Evolutionary conservation across 2,888 invertebrate species (phyloP).

Genomic region (Nymphalis polychloros): DNA sequence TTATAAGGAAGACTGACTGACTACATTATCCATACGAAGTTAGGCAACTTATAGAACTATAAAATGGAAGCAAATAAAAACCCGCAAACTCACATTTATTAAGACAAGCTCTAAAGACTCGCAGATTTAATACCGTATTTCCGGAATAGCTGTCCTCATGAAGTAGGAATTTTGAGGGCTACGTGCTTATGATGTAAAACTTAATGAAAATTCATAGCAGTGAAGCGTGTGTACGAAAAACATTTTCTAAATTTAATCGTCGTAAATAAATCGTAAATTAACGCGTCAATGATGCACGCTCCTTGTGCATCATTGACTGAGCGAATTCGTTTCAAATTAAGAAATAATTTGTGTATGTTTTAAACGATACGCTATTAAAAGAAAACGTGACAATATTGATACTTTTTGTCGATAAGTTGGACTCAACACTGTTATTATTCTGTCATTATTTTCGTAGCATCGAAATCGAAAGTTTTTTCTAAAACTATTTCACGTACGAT

Average conservation of each 20-base stretch:
- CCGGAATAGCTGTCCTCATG: conserved; percentile 12
- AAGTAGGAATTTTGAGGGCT: conserved; percentile 18
- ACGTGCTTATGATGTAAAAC: conserved; percentile 20
- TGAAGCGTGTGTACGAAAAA: conserved; percentile 45
- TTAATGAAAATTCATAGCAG: conserved; percentile 44
- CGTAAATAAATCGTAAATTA: too few species aligned
- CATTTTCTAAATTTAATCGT: conserved; percentile 18
- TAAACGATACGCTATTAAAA: too few species aligned
- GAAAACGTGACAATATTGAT: too few species aligned
- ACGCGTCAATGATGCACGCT: too few species aligned
- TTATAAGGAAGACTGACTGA: too few species aligned
- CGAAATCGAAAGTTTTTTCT: too few species aligned
- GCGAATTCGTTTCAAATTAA: background rate
- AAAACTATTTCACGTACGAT: too few species aligned
- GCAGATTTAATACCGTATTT: conserved; percentile 28
- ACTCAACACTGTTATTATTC: too few species aligned
- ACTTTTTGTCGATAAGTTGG: too few species aligned
- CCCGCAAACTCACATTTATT: conserved; percentile 21
- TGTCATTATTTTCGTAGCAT: too few species aligned
- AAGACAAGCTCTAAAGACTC: conserved; percentile 25
- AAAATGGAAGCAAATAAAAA: conserved; percentile 19
- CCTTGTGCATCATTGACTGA: conserved; percentile 15
- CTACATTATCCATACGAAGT: too few species aligned
- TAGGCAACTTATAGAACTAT: background rate
- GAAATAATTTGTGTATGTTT: too few species aligned